Evolutionary conservation across 1,140 invertebrate genomes (phyloP).

Genomic region (Euwallacea fornicatus): DNA sequence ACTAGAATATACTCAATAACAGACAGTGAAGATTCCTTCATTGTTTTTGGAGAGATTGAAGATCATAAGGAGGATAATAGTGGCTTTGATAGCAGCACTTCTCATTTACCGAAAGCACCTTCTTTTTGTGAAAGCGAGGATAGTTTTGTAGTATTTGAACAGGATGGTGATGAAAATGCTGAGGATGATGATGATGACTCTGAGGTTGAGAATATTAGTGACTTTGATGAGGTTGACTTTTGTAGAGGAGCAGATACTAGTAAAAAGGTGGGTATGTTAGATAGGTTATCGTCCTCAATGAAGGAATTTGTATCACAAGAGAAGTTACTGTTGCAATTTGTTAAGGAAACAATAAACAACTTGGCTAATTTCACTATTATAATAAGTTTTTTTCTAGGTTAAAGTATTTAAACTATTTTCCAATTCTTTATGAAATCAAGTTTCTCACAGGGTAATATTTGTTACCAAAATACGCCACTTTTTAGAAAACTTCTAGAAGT

Average conservation of each 20-base stretch:
- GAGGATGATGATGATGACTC: constrained; percentile 21
- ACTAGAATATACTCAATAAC: constrained; percentile 4
- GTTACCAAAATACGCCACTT: too few species aligned
- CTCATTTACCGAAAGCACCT: constrained; percentile 25
- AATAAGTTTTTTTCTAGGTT: too few species aligned
- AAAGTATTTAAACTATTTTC: too few species aligned
- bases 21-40: constrained; percentile 28
- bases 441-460: too few species aligned
- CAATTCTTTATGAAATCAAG: too few species aligned
- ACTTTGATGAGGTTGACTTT: constrained; percentile 32
- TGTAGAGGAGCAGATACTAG: background rate
- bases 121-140: constrained; percentile 45
- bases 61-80: constrained; percentile 3
- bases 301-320: too few species aligned
- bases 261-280: constrained; percentile 23
- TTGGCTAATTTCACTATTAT: too few species aligned
- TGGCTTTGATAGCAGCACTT: constrained; percentile 1
- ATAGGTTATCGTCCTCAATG: too few species aligned
- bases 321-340: too few species aligned
- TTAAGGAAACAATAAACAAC: too few species aligned
- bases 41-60: constrained; percentile 10
- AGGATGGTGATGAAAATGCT: constrained; percentile 23
- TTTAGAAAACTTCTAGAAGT: too few species aligned
- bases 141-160: constrained; percentile 46
- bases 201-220: background rate